phyloP scores from a whole-genome alignment of 1,140 invertebrate species.

The Leptestheria dahalacensis region DNA sequence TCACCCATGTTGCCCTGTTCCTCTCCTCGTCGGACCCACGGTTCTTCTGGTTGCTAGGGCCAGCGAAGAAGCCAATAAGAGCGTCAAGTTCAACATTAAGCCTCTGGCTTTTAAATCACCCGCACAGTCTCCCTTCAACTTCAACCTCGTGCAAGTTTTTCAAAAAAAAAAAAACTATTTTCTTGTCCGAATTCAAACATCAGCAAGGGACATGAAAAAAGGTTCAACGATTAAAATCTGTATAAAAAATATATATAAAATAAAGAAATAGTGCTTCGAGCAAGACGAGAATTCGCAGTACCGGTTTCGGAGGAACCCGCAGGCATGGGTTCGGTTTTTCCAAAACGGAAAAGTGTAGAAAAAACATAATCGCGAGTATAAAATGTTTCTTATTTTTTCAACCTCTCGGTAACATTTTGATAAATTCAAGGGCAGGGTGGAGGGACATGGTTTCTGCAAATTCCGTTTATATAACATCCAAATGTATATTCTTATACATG shows the following conservation, averaged over 20 bases:
- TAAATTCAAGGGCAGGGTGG: background rate
- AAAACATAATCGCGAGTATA: too few relatives aligned
- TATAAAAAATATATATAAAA: background rate
- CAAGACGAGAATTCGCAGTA: background rate
- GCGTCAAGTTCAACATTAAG: too few relatives aligned
- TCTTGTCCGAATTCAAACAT: background rate
- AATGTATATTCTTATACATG: too few relatives aligned
- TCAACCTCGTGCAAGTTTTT: too few relatives aligned
- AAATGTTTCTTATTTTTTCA: too few relatives aligned
- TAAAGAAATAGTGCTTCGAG: background rate
- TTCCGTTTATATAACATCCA: too few relatives aligned
- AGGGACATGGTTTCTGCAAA: too few relatives aligned
- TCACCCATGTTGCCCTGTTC: too few relatives aligned
- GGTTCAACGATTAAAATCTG: background rate
- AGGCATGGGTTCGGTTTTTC: background rate
- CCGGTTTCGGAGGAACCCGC: background rate
- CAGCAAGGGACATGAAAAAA: background rate
- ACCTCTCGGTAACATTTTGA: background rate
- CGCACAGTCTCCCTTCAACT: background rate
- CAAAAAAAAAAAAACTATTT: background rate
- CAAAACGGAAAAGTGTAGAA: background rate
- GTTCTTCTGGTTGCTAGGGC: background rate
- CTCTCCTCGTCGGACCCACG: too few relatives aligned
- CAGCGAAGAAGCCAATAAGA: background rate
- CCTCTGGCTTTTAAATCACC: background rate